These are phyloP conservation scores for Alcedo atthis DNA, from an alignment of 2,797 vertebrate species.

Conservation along the genomic window DNA sequence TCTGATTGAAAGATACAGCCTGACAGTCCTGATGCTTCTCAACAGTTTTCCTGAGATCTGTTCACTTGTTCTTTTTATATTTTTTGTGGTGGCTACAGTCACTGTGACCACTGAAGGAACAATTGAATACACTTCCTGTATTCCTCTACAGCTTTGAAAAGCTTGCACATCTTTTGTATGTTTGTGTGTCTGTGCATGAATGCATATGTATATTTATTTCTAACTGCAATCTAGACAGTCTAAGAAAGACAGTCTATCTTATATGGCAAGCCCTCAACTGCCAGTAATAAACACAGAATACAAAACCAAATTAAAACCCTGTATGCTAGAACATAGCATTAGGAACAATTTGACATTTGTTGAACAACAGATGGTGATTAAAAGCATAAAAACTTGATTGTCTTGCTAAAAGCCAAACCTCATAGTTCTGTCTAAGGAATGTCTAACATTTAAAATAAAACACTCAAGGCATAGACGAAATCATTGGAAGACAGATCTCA, in stretches of 20 bases:
- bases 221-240: constrained; percentile 51
- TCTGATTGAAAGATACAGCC: constrained; percentile 27
- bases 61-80: constrained; percentile 5
- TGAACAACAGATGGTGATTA: constrained; percentile 82
- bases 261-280: constrained; percentile 66
- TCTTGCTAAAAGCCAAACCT: constrained; percentile 71
- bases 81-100: constrained; percentile 41
- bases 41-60: constrained; percentile 32
- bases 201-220: constrained; percentile 6
- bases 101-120: constrained; percentile 33
- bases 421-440: constrained; percentile 60
- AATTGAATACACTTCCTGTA: constrained; percentile 52
- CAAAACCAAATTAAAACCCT: constrained; percentile 74
- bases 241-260: constrained; percentile 56
- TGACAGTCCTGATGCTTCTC: constrained; percentile 9
- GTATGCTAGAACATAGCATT: constrained; percentile 72
- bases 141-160: constrained; percentile 49
- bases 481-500: constrained; percentile 60
- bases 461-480: constrained; percentile 67
- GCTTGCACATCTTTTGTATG: background rate
- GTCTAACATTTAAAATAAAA: constrained; percentile 74
- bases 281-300: constrained; percentile 72
- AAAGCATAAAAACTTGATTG: constrained; percentile 78
- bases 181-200: background rate
- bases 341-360: constrained; percentile 80